Evolutionary conservation across 2,888 invertebrate genomes (phyloP), one percentile per base, ranked within the genome.

Genomic region (Microdon myrmicae): DNA sequence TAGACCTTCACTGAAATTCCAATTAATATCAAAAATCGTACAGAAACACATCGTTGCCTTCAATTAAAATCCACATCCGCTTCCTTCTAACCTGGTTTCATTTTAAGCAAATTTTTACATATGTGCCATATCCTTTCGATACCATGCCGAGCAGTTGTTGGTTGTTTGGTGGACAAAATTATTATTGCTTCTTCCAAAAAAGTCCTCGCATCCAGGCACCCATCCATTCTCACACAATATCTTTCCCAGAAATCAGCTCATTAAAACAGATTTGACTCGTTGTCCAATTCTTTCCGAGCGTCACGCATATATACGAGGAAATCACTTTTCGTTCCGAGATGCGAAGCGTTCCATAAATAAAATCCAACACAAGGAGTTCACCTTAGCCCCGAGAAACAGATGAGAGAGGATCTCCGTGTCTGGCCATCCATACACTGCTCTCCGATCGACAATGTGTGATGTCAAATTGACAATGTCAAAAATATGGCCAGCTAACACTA

Each of bases 231-330:
- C 61, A 49, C 66, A 58, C 55, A 34, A 67, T 70, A 70, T 70
- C 70, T 64, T 68, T 68, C 68, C 54, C 45, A 67, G 68, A 70
- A 68, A 70, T 70, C 70, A 68, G 68, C 69, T 70, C 69, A 70
- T 70, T 70, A 70, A 69, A 70, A 67, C 67, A 67, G 68, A 68
- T 69, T 70, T 70, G 67, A 67, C 64, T 68, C 68, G 67, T 68
- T 51, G 54, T 58, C 51, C 41, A 51, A 28, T 54, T 67, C 48
- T 54, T 55, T 55, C 55, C 53, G 64, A 61, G 56, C 56, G 67
- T 64, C 67, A 67, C 58, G 60, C 67, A 68, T 60, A 47, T 56
- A 61, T 58, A 56, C 53, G 47, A 49, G 37, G 12, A 41, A 64
- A 58, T 64, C 64, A 64, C 51, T 47, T 45, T 34, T 23, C 44